Conservation (phyloP, 2,888 invertebrate genomes). For the Athalia rosae region DNA sequence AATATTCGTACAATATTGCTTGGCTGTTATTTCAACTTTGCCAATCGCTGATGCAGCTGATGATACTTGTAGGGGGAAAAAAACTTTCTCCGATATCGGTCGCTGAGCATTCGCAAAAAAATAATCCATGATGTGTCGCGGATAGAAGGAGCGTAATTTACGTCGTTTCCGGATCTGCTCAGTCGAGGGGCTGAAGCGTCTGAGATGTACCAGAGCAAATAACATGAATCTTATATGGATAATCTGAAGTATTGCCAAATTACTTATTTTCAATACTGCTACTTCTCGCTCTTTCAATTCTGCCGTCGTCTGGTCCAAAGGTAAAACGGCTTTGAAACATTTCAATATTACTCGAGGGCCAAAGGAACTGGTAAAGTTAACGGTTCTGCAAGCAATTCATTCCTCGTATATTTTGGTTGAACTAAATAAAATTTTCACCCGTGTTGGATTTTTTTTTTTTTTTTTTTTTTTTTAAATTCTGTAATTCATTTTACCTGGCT, state of each 20-base stretch:
- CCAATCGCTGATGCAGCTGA: background rate
- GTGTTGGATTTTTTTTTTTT: background rate
- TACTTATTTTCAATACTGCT: slow-evolving; percentile 21
- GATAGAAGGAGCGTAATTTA: slow-evolving; percentile 5
- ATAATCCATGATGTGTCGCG: background rate
- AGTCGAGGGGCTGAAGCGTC: slow-evolving; percentile 22
- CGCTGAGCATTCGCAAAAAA: background rate
- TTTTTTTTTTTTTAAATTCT: background rate
- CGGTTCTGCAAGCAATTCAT: background rate
- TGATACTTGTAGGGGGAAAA: background rate
- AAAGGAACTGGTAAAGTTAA: slow-evolving; percentile 12
- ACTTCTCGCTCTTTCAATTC: background rate
- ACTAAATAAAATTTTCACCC: background rate
- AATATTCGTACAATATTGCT: background rate
- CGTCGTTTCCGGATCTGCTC: slow-evolving; percentile 8
- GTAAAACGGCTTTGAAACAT: too few relatives aligned
- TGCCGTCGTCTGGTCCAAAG: background rate
- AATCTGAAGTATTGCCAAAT: slow-evolving; percentile 8
- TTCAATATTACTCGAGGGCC: background rate
- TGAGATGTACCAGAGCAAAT: slow-evolving; percentile 43
- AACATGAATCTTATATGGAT: background rate
- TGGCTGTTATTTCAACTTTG: background rate
- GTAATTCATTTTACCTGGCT: background rate
- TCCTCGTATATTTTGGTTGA: background rate
- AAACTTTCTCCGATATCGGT: background rate